Evolutionary conservation across 2,797 vertebrate genomes (phyloP), one percentile per base, ranked within the genome.

Genomic region (Darevskia mixta): DNA sequence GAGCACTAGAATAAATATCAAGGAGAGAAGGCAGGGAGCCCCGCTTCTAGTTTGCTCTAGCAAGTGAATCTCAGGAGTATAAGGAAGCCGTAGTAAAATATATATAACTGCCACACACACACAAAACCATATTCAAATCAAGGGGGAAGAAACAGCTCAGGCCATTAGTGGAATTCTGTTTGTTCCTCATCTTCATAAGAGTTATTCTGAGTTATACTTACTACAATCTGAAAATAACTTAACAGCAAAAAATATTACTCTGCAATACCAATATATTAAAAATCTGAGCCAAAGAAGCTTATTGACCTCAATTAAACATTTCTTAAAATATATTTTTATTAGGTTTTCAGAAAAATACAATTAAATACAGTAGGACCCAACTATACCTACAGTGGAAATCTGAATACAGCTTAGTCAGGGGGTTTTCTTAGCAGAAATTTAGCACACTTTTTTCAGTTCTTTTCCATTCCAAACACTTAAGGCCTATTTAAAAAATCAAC

Each of bases 231-330:
- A 76, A 76, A 76, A 75, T 35, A 75, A 41, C 38, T 69, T 69
- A 73, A 73, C 45, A 84, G 71, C 49, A 49, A 72, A 85, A 55
- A 85, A 75, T 75, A 61, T 75, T 76, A 29, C 49, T 75, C 32
- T 85, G 25, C 41, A 75, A 85, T 76, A 55, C 76, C 83, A 64
- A 41, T 76, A n/a, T 75, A 85, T 85, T 64, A 49, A 61, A 76
- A 76, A 43, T 76, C 72, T 20, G 83, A 64, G 25, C 25, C 35
- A 76, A 75, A 11, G 27, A 75, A 29, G 20, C 71, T 27, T 84
- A 23, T 58, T 84, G 20, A 75, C 55, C 23, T 41, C 49, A 61
- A 32, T 75, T 9, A 61, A 75, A 85, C 20, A 18, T 27, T 75
- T n/a, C 35, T 20, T 0, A 55, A 55, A 55, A 55, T 15, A 4